Conservation (phyloP, 2,113 vertebrate species). For the Anoura caudifer region DNA sequence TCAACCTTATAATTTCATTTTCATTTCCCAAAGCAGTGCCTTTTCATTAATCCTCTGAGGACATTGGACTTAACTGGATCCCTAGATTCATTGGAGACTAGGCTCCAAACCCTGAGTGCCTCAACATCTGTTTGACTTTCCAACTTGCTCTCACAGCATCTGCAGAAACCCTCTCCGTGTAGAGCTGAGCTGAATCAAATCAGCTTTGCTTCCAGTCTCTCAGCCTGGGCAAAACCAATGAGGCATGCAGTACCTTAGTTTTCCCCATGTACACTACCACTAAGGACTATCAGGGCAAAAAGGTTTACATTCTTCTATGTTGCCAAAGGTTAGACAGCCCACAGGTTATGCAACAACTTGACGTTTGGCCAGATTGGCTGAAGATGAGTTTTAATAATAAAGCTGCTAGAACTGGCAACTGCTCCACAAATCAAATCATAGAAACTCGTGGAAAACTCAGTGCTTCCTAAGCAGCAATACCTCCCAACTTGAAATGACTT, state of each 20-base stretch:
- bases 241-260: background rate
- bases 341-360: background rate
- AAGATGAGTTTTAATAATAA: conserved; percentile 38
- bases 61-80: background rate
- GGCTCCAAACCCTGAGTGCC: background rate
- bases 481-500: background rate
- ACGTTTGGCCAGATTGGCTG: background rate
- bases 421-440: background rate
- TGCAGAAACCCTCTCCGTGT: background rate
- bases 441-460: background rate
- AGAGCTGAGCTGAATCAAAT: background rate
- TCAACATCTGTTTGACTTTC: background rate
- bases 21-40: background rate
- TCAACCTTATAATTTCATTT: background rate
- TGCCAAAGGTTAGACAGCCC: conserved; percentile 14
- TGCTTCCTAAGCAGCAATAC: background rate
- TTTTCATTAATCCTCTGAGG: background rate
- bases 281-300: background rate
- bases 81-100: background rate
- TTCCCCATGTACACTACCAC: background rate
- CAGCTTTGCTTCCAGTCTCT: background rate
- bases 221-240: background rate
- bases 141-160: background rate
- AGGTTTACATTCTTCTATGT: background rate
- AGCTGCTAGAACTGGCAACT: background rate